Percentiles rank a stretch among this genome's conserved stretches.
Conservation (phyloP, 2,888 invertebrate genomes). For the Ichneumoninae sp. region DNA sequence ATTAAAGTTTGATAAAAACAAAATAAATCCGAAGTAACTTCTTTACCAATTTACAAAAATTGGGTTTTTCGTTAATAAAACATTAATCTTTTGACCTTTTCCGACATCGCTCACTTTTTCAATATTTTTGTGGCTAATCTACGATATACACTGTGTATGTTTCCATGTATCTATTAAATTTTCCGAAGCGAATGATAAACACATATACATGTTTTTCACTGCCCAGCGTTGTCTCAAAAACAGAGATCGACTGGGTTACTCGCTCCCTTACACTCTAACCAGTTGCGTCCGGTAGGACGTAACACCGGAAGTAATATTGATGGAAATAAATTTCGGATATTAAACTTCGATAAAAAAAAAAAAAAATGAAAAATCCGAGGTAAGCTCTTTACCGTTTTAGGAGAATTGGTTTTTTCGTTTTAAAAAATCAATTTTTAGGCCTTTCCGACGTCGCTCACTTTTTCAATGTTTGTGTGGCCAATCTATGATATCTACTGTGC, state of each 20-base stretch:
- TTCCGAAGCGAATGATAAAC: conserved; percentile 15
- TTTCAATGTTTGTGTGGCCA: not conserved
- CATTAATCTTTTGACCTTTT: not conserved
- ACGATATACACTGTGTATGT: not conserved
- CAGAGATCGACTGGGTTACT: no score
- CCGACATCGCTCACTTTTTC: not conserved
- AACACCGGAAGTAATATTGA: no score
- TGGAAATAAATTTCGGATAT: no score
- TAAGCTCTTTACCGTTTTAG: no score
- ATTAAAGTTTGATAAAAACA: not conserved
- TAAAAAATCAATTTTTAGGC: not conserved
- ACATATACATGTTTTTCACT: not conserved
- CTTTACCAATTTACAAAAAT: no score
- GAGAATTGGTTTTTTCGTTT: not conserved
- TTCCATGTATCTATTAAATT: conserved; percentile 4
- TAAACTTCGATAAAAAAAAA: no score
- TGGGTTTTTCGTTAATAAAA: not conserved
- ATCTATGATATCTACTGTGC: not conserved
- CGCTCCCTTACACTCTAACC: no score
- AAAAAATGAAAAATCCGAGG: no score
- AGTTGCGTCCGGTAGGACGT: no score
- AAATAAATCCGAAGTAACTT: not conserved
- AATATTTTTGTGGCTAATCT: not conserved
- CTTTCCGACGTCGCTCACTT: not conserved
- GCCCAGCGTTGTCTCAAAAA: no score